These are phyloP conservation scores for Nematolebias whitei DNA, from an alignment of 2,113 vertebrate species.

Conservation along the genomic window DNA sequence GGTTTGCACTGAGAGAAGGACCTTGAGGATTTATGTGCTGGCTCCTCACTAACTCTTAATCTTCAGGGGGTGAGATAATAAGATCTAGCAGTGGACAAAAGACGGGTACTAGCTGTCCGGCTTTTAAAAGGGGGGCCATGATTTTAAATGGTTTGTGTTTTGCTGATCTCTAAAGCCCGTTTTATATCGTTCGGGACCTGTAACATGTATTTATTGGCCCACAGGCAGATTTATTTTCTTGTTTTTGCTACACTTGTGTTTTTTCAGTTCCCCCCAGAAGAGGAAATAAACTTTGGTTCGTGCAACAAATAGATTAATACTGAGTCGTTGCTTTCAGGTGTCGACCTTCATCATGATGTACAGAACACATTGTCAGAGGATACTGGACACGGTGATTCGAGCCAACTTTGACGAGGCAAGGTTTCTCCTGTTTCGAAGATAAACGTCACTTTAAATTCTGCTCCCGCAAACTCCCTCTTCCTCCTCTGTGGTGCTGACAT, in stretches of 20 bases:
- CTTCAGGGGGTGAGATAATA: slow-evolving; percentile 81
- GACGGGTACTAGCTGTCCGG: slow-evolving; percentile 78
- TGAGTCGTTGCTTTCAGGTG: slow-evolving; percentile 80
- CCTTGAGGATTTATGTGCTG: slow-evolving; percentile 81
- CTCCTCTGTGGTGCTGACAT: slow-evolving; percentile 4
- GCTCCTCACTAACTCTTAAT: slow-evolving; percentile 83
- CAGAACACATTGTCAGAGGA: slow-evolving; percentile 99
- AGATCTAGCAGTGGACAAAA: slow-evolving; percentile 80
- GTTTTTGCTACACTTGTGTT: slow-evolving; percentile 58
- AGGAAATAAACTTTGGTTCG: slow-evolving; percentile 29
- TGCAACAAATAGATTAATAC: slow-evolving; percentile 44
- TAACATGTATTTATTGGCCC: slow-evolving; percentile 69
- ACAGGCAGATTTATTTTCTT: slow-evolving; percentile 76
- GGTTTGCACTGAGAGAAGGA: slow-evolving; percentile 78
- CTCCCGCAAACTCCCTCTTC: background rate
- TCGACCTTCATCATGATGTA: slow-evolving; percentile 99
- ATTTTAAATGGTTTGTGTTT: slow-evolving; percentile 82
- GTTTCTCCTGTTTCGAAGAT: slow-evolving; percentile 23
- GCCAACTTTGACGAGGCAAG: slow-evolving; percentile 99
- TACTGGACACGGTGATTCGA: slow-evolving; percentile 98
- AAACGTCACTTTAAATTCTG: background rate
- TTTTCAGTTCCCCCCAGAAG: slow-evolving; percentile 13
- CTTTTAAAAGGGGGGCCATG: slow-evolving; percentile 75
- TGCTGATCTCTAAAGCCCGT: slow-evolving; percentile 79
- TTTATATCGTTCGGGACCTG: slow-evolving; percentile 68